Base-by-base conservation (phyloP, 2,888 invertebrate species). In the Glaucopsyche alexis region DNA sequence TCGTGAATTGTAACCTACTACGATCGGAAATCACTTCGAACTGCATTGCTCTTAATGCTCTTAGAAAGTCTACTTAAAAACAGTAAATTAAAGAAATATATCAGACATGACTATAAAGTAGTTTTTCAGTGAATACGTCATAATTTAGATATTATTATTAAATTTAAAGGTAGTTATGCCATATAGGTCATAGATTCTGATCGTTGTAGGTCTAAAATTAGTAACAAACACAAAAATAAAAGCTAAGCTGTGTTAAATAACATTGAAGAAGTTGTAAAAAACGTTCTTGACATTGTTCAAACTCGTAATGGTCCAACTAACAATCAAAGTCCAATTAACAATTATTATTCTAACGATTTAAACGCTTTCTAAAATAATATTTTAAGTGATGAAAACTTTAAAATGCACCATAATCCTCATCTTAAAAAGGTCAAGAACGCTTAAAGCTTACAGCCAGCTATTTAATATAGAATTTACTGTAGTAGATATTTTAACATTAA, bases 211-310 rank as follows among this genome's bases (percentile, higher is more conserved):
- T 38, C 29, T 29, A 29, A 60, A 29, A 13, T 60, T 14, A 2
- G 13, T 29, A 7, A 29, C 11, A 60, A 29, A 60, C 29, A 38
- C 14, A 60, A 60, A 60, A 60, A 38, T 29, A 14, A 60, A 60
- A 60, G 60, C 60, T 60, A 60, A 60, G 60, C 60, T 29, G 60
- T 60, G 60, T 60, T 55, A 6, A 38, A 38, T 60, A 29, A 13
- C 60, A 60, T 60, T 38, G 13, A 47, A 60, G 29, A 60, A 55
- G 19, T 55, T 29, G 38, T 38, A 29, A 38, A 60, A 7, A 38
- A 38, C 60, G 60, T 60, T 60, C 14, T 60, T 60, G 29, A 60
- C 60, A 16, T 60, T 60, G 4, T 60, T 60, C 13, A 38, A 13
- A 13, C 60, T 29, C 13, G 60, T 13, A 16, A 19, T 19, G 19